Evolutionary conservation across 2,888 invertebrate genomes (phyloP).

Genomic region (Junonia oenone): DNA sequence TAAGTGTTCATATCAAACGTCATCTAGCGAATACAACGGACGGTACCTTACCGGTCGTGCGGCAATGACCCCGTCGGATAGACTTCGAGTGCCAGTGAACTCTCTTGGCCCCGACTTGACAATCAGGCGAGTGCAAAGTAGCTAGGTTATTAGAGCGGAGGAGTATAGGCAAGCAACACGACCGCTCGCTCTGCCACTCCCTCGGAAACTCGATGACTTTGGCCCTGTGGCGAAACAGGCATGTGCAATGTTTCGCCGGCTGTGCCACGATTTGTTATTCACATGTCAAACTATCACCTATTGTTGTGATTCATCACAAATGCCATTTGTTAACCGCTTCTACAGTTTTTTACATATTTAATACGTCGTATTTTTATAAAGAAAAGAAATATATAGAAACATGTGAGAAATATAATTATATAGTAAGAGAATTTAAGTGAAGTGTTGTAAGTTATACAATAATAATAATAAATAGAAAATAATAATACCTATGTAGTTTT

Average conservation of each 20-base stretch:
- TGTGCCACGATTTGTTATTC: background rate
- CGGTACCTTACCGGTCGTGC: conserved; percentile 41
- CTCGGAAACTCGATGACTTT: conserved; percentile 40
- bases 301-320: background rate
- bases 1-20: conserved; percentile 2
- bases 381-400: too few relatives aligned
- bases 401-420: too few relatives aligned
- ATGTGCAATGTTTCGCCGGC: conserved; percentile 12
- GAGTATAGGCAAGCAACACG: conserved; percentile 38
- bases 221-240: conserved; percentile 27
- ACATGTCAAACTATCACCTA: background rate
- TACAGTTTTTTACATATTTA: background rate
- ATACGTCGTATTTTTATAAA: too few relatives aligned
- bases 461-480: too few relatives aligned
- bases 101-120: conserved; percentile 47
- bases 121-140: conserved; percentile 38
- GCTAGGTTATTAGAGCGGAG: conserved; percentile 45
- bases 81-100: conserved; percentile 50
- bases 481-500: too few relatives aligned
- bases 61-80: conserved; percentile 50
- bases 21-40: conserved; percentile 11
- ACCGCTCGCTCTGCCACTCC: conserved; percentile 49
- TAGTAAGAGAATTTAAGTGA: too few relatives aligned
- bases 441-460: too few relatives aligned
- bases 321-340: background rate